These are phyloP conservation scores for Cavia aperea DNA, from an alignment of 2,113 vertebrate species.

Conservation along the genomic window DNA sequence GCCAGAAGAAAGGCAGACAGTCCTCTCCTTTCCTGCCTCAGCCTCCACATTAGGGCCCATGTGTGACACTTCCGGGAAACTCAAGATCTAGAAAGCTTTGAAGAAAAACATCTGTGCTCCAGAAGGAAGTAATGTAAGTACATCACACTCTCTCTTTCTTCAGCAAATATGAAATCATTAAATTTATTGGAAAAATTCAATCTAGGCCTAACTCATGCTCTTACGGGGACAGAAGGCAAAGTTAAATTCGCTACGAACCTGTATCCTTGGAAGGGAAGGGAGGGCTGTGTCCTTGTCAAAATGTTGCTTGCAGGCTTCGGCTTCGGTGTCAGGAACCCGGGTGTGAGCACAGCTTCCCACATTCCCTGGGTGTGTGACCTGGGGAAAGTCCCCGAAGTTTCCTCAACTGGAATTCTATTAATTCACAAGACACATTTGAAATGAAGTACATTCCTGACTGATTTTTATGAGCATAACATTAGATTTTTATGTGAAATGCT, in stretches of 20 bases:
- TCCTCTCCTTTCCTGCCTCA: not conserved
- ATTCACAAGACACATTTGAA: not conserved
- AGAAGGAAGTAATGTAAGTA: not conserved
- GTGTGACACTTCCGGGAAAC: not conserved
- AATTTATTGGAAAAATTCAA: conserved; percentile 10
- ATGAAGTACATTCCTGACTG: not conserved
- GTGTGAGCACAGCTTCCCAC: not conserved
- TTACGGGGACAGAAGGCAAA: not conserved
- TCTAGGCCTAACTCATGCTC: not conserved
- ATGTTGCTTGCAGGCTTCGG: not conserved
- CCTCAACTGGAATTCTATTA: not conserved
- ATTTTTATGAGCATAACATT: not conserved
- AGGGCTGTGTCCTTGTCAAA: not conserved
- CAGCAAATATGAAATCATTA: conserved; percentile 32
- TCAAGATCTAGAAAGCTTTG: not conserved
- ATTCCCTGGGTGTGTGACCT: not conserved
- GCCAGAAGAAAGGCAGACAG: not conserved
- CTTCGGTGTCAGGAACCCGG: not conserved
- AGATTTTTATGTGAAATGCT: not conserved
- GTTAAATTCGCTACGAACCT: not conserved
- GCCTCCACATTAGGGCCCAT: not conserved
- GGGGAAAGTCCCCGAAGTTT: not conserved
- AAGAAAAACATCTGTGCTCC: not conserved
- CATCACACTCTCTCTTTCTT: not conserved
- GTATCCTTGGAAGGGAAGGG: not conserved